Base-by-base conservation (phyloP, 2,797 vertebrate genomes). In the Dermochelys coriacea region DNA sequence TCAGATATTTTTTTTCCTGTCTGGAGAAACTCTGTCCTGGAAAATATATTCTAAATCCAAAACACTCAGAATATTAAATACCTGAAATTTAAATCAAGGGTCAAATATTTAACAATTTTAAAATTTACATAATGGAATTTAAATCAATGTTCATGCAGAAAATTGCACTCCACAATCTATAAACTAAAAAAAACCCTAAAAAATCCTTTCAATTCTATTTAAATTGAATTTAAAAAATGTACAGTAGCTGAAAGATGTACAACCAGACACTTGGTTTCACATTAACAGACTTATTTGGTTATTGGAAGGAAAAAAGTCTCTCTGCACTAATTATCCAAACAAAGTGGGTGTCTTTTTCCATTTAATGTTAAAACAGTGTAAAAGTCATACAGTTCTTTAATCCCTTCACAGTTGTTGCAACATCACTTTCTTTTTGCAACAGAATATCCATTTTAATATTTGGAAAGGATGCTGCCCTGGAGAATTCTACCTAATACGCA, bases 171-270 rank as follows among this genome's bases (percentile, higher is more conserved):
- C 4, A 64, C 16, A 64, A 64, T 34, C 61, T n/a, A 64, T 64
- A 64, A 64, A 9, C 8, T 64, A 34, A 34, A 34, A 16, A 64
- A n/a, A n/a, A n/a, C n/a, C n/a, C n/a, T 27, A 93, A 14, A 1
- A 3, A 1, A 92, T 86, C 11, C 12, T 19, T 91, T 89, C 4
- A 79, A 68, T 88, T 88, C 4, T 91, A 8, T 29, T 90, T 52
- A 88, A 93, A 85, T 6, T 57, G 12, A 71, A 85, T 95, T 91
- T 74, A 45, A 74, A 74, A 74, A 86, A 93, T 61, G 50, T 80
- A 41, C 8, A n/a, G 3, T 64, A 93, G 29, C 18, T 52, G 27
- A 95, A 49, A 80, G 89, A 47, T 1, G 1, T 82, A 93, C 87
- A 94, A 34, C 23, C 19, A 68, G 88, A 88, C 23, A 81, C 25